A percentile compares a stretch with the other conserved stretches of the same genome.
phyloP scores from a whole-genome alignment of 1,140 invertebrate species.

The Bombyx mandarina region DNA sequence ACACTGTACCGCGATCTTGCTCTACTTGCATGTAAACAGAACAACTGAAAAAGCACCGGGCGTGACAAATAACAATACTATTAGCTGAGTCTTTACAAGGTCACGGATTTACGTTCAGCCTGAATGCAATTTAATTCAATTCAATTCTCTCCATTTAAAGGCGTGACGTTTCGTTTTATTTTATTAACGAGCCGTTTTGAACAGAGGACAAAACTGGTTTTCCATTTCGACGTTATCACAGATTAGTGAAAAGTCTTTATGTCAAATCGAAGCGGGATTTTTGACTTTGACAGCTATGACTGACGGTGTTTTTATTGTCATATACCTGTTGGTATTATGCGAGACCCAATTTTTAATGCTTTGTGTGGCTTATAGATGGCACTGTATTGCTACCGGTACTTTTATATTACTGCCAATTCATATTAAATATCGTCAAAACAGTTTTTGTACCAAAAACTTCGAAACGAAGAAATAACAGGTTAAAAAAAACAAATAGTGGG shows the following conservation, averaged over 20 bases:
- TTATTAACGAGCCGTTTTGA: slow-evolving; percentile 40
- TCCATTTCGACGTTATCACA: slow-evolving; percentile 17
- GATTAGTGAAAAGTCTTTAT: slow-evolving; percentile 4
- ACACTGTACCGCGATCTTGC: slow-evolving; percentile 19
- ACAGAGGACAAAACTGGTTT: slow-evolving; percentile 30
- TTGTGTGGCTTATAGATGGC: not conserved
- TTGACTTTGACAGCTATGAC: too few relatives aligned
- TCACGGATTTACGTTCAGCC: slow-evolving; percentile 33
- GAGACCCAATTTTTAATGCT: too few relatives aligned
- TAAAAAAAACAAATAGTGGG: too few relatives aligned
- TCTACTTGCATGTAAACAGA: slow-evolving; percentile 48
- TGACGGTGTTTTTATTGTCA: too few relatives aligned
- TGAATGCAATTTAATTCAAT: slow-evolving; percentile 36
- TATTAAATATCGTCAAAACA: too few relatives aligned
- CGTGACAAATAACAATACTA: slow-evolving; percentile 40
- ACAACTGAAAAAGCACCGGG: slow-evolving; percentile 34
- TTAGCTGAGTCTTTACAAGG: slow-evolving; percentile 34
- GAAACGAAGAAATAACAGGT: too few relatives aligned
- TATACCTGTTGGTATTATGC: too few relatives aligned
- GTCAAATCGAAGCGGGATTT: not conserved
- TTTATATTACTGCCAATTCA: not conserved
- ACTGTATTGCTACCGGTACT: not conserved
- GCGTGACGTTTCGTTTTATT: slow-evolving; percentile 44
- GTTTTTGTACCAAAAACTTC: too few relatives aligned
- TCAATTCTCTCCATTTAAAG: slow-evolving; percentile 31